Evolutionary conservation across 2,888 invertebrate genomes (phyloP), one percentile per base, ranked within the genome.

Genomic region (Gari tellinella): DNA sequence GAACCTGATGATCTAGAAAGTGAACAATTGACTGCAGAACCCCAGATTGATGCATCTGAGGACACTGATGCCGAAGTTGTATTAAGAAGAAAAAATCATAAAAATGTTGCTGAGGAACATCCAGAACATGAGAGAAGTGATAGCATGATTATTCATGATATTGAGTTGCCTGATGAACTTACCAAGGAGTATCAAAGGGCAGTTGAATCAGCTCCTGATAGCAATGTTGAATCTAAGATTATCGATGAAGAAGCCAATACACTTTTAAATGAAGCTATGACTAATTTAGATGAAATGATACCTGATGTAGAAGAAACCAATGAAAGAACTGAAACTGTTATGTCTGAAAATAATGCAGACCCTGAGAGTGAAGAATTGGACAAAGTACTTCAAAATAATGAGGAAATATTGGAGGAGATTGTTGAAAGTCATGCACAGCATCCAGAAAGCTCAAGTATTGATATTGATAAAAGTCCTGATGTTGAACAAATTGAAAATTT

Each of bases 141-240:
- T 40, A 64, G 64, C n/a, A 62, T 60, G 69, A 56, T 62, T 21
- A 61, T 69, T 51, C 65, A 69, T 57, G 74, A 69, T 43, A 21
- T 56, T 38, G 73, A 73, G 19, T 23, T 55, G 41, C 10, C n/a
- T 5, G 14, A 19, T 23, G 25, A 43, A n/a, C 12, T 37, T 19
- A n/a, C 5, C 4, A 37, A 52, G 15, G 31, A 26, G 38, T 19
- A 10, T 15, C 40, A 55, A 38, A 40, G 40, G 40, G 41, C 14
- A 8, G 25, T 37, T 8, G 25, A 31, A 57, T n/a, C 17, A 12
- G 10, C 10, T 31, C n/a, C 52, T 14, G 8, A 14, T n/a, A 17
- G 31, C 12, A 19, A n/a, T 40, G 15, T 31, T 31, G 60, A 49
- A 4, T 43, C 43, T 4, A 19, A 5, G n/a, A 17, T 43, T 14